phyloP scores from a whole-genome alignment of 2,888 invertebrate species.

The Heteromurus nitidus region DNA sequence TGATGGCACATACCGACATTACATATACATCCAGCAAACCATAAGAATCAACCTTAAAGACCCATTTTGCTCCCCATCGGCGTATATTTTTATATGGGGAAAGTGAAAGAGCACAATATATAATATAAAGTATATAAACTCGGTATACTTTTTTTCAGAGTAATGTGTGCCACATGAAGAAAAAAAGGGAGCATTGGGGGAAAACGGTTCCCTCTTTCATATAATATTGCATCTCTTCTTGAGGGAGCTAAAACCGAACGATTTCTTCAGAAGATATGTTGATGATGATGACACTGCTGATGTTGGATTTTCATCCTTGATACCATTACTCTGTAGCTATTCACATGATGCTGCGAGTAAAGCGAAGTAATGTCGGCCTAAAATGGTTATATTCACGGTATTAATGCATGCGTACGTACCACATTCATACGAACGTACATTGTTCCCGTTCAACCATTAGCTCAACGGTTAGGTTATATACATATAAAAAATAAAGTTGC shows the following conservation, averaged over 20 bases:
- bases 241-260: slow-evolving; percentile 60
- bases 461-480: slow-evolving; percentile 27
- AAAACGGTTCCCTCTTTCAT: slow-evolving; percentile 15
- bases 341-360: background rate
- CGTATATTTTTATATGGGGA: background rate
- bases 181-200: background rate
- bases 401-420: slow-evolving; percentile 28
- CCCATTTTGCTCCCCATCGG: slow-evolving; percentile 30
- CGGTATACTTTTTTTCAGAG: background rate
- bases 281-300: slow-evolving; percentile 52
- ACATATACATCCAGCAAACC: slow-evolving; percentile 43
- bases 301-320: slow-evolving; percentile 46
- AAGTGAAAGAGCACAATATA: background rate
- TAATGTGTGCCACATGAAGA: background rate
- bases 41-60: slow-evolving; percentile 49
- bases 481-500: slow-evolving; percentile 62
- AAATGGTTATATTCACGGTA: slow-evolving; percentile 57
- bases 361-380: slow-evolving; percentile 46
- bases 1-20: slow-evolving; percentile 53
- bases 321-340: slow-evolving; percentile 32
- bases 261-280: slow-evolving; percentile 49
- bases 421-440: too few relatives aligned
- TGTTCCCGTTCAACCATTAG: slow-evolving; percentile 11
- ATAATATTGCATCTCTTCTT: too few relatives aligned
- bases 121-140: too few relatives aligned